Conservation (phyloP, 2,113 vertebrate species). For the Spea bombifrons region DNA sequence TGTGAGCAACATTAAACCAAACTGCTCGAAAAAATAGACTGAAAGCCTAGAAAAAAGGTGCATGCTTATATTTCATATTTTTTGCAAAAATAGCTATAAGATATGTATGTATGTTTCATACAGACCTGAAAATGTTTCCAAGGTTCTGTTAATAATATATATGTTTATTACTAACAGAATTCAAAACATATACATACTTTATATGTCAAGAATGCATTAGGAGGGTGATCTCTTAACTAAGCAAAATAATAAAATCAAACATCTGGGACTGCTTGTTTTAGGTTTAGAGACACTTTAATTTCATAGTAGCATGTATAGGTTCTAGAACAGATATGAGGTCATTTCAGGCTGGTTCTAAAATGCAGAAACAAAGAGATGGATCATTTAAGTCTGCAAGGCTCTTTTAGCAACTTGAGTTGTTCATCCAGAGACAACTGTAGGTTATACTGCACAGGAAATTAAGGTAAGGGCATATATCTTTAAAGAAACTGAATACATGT, state of each 20-base stretch:
- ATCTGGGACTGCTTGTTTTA: conserved; percentile 31
- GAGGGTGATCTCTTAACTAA: conserved; percentile 14
- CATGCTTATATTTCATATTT: too few species aligned
- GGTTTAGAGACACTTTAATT: conserved; percentile 17
- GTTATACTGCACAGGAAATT: conserved; percentile 25
- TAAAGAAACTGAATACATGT: conserved; percentile 23
- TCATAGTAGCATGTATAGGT: conserved; percentile 15
- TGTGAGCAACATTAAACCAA: too few species aligned
- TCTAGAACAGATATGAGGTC: conserved; percentile 1
- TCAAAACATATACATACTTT: conserved; percentile 6
- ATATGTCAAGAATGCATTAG: neutral
- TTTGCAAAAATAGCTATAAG: too few species aligned
- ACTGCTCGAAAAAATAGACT: neutral
- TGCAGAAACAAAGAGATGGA: neutral
- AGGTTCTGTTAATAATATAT: conserved; percentile 6
- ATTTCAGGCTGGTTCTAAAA: conserved; percentile 29
- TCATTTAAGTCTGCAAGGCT: conserved; percentile 15
- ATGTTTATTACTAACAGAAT: conserved; percentile 31
- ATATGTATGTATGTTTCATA: too few species aligned
- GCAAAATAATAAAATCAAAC: conserved; percentile 11
- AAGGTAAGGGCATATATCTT: conserved; percentile 19
- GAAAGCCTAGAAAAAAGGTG: neutral
- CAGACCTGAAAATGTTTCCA: too few species aligned
- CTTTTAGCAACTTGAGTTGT: conserved; percentile 28
- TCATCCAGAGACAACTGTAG: conserved; percentile 9